Evolutionary conservation across 2,113 vertebrate genomes (phyloP), one percentile per base, ranked within the genome.

Genomic region (Pampusana beccarii): DNA sequence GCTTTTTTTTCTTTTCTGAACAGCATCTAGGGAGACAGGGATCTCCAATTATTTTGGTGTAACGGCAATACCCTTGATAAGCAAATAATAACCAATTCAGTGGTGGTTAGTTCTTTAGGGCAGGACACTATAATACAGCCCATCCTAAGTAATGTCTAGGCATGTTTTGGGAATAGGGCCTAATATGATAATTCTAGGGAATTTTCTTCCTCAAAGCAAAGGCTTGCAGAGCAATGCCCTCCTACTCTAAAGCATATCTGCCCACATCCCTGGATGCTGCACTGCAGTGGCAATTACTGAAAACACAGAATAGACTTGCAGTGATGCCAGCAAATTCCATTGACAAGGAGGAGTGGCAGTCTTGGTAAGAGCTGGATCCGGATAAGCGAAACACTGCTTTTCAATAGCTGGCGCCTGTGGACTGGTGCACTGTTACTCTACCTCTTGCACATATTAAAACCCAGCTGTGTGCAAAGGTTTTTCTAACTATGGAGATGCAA

Each of bases 251-350:
- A 81, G 58, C 3, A 2, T 23, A n/a, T 87, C 40, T 94, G 87
- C 74, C 66, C 72, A 51, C 87, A 57, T 70, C 66, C 74, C 25
- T 28, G 87, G 74, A 90, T 0, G 7, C 70, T 87, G 48, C 64
- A 16, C 7, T 33, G 61, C 2, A 6, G 57, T 72, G 83, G 89
- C 83, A 86, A 33, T 86, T 74, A 62, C 20, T 93, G 87, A 87
- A 94, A 92, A 87, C 89, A 24, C 40, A 82, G 60, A 86, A 44
- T 9, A 84, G 66, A 38, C 38, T 74, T 79, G 51, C 42, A n/a
- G 72, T 0, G 25, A 72, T 50, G 95, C 89, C 94, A 95, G 77
- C 60, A 92, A 89, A 96, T 94, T 93, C 84, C 93, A 1, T n/a
- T 64, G 80, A 84, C 83, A 78, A 87, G 70, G 53, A 86, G 53